phyloP scores from a whole-genome alignment of 2,888 invertebrate genomes.

The Amblyjoppa fuscipennis region DNA sequence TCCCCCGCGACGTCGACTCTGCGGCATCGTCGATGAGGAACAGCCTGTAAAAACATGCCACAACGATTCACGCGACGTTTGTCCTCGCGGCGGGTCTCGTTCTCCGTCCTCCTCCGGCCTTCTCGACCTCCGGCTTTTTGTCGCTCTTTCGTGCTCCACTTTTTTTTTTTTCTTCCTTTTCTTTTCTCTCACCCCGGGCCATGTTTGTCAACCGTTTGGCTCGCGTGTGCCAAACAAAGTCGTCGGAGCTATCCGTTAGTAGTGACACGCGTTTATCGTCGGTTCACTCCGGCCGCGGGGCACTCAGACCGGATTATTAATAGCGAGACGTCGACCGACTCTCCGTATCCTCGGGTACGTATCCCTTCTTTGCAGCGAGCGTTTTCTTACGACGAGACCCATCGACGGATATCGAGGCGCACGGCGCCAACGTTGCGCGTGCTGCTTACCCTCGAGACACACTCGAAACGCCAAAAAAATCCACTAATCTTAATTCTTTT shows the following conservation, averaged over 20 bases:
- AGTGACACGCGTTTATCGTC: slow-evolving; percentile 71
- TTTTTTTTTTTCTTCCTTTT: slow-evolving; percentile 23
- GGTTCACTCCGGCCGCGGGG: slow-evolving; percentile 60
- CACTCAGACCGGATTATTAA: slow-evolving; percentile 75
- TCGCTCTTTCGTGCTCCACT: slow-evolving; percentile 57
- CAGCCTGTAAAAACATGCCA: slow-evolving; percentile 71
- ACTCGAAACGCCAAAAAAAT: not conserved
- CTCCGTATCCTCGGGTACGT: slow-evolving; percentile 66
- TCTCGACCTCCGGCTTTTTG: slow-evolving; percentile 36
- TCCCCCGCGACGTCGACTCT: slow-evolving; percentile 51
- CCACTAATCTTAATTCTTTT: not conserved
- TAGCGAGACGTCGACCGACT: slow-evolving; percentile 75
- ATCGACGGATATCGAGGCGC: slow-evolving; percentile 67
- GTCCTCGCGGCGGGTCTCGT: slow-evolving; percentile 64
- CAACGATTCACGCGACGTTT: slow-evolving; percentile 69
- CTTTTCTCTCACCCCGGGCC: slow-evolving; percentile 52
- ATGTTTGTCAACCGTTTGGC: slow-evolving; percentile 82
- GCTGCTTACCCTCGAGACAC: slow-evolving; percentile 58
- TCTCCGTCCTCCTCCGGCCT: slow-evolving; percentile 27
- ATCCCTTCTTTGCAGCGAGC: slow-evolving; percentile 39
- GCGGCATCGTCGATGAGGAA: slow-evolving; percentile 68
- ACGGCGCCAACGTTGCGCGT: slow-evolving; percentile 64
- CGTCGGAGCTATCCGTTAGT: slow-evolving; percentile 72
- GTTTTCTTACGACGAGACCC: slow-evolving; percentile 57
- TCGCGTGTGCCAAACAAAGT: slow-evolving; percentile 80